Percentiles rank a stretch among this genome's conserved stretches.
These are phyloP conservation scores for Balearica regulorum DNA, from an alignment of 2,797 vertebrate genomes.

Conservation along the genomic window DNA sequence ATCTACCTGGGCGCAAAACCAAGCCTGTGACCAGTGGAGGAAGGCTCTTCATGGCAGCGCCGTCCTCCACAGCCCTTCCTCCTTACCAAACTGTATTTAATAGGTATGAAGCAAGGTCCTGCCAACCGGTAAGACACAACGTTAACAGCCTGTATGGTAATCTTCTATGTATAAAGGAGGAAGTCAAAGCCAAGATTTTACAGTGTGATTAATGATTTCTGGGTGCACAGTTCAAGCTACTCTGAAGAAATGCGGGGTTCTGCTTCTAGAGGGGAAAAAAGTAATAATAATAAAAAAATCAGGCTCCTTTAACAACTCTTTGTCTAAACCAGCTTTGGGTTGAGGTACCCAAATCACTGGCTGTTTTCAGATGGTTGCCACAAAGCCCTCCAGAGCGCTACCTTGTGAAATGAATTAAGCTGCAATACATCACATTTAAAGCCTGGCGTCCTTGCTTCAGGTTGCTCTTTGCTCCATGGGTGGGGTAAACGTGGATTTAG, in stretches of 20 bases:
- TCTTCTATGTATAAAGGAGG: background rate
- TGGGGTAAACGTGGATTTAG: background rate
- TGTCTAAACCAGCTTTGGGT: background rate
- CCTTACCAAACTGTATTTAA: background rate
- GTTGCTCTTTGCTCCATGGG: background rate
- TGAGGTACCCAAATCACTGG: background rate
- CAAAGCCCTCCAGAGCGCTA: background rate
- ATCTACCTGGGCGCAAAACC: background rate
- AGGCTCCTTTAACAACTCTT: background rate
- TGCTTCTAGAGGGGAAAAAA: background rate
- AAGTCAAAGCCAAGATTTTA: slow-evolving; percentile 16
- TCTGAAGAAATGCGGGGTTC: slow-evolving; percentile 35
- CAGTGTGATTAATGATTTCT: slow-evolving; percentile 25
- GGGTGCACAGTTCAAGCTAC: background rate
- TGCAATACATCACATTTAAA: background rate
- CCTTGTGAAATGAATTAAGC: background rate
- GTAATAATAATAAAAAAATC: background rate
- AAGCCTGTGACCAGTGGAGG: background rate
- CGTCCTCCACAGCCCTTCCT: background rate
- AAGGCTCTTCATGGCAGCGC: background rate
- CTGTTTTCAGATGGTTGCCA: background rate
- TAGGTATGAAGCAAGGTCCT: background rate
- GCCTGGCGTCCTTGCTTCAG: background rate
- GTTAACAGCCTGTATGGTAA: background rate
- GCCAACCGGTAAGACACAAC: background rate